These are phyloP conservation scores for Huso huso DNA, from an alignment of 2,797 vertebrate genomes.

Conservation along the genomic window DNA sequence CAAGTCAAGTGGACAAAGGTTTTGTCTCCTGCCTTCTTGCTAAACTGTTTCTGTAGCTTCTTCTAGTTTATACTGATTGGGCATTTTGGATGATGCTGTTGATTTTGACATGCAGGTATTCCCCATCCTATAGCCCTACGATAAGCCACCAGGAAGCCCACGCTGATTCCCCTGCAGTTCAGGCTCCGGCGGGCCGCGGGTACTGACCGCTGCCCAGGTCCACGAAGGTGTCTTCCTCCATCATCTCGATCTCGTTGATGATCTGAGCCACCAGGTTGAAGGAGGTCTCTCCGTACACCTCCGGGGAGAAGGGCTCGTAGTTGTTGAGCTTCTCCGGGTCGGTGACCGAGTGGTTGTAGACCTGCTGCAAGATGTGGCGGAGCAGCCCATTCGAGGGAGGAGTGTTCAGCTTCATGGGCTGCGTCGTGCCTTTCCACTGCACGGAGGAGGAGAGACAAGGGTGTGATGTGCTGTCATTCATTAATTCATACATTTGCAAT, in stretches of 20 bases:
- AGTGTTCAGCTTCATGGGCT: slow-evolving; percentile 97
- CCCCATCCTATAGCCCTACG: too few species aligned
- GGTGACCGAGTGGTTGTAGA: slow-evolving; percentile 97
- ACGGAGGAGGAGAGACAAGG: too few species aligned
- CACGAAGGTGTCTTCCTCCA: slow-evolving; percentile 93
- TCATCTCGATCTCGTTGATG: slow-evolving; percentile 97
- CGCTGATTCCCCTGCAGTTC: too few species aligned
- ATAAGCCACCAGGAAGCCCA: too few species aligned
- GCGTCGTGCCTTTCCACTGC: slow-evolving; percentile 97
- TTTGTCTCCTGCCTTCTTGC: too few species aligned
- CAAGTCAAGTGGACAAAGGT: too few species aligned
- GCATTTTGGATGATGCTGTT: not conserved
- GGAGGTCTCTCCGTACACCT: slow-evolving; percentile 95
- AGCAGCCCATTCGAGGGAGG: slow-evolving; percentile 92
- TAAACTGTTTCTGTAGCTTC: too few species aligned
- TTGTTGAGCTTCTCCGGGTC: slow-evolving; percentile 98
- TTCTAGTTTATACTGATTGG: too few species aligned
- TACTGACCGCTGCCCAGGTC: slow-evolving; percentile 93
- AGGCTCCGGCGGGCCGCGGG: not conserved
- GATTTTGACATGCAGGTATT: too few species aligned
- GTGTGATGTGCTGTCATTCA: too few species aligned
- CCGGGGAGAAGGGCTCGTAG: slow-evolving; percentile 96
- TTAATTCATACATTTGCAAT: too few species aligned
- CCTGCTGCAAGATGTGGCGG: slow-evolving; percentile 94
- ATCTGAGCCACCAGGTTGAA: slow-evolving; percentile 97